Percentiles rank a stretch among this genome's conserved stretches.
Evolutionary conservation across 1,140 invertebrate species (phyloP).

Genomic region (Drosophila rufa): DNA sequence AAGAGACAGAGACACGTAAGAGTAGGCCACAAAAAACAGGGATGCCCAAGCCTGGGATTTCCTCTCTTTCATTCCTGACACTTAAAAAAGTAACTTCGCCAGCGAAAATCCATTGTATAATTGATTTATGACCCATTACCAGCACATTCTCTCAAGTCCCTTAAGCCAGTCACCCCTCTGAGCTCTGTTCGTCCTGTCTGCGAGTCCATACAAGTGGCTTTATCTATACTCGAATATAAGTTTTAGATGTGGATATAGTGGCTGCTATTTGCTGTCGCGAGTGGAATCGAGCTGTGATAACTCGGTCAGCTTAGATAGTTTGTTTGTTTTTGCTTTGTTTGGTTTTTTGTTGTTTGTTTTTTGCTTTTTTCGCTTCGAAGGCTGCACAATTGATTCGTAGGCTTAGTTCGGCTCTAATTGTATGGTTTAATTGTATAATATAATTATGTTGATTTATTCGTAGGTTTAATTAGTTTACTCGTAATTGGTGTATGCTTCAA

Average conservation of each 20-base stretch:
- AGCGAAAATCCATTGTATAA: neutral
- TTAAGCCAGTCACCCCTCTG: constrained; percentile 1
- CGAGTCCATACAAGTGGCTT: constrained; percentile 32
- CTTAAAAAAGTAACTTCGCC: neutral
- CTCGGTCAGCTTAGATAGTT: constrained; percentile 23
- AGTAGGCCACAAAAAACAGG: neutral
- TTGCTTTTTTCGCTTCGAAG: constrained; percentile 47
- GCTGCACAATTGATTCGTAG: constrained; percentile 64
- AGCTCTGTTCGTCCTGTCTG: constrained; percentile 16
- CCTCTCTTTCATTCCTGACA: neutral
- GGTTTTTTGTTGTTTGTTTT: neutral
- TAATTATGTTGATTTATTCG: constrained; percentile 48
- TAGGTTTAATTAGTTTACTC: constrained; percentile 56
- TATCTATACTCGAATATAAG: constrained; percentile 32
- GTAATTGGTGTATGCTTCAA: constrained; percentile 75
- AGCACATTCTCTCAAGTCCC: neutral
- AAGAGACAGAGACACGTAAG: neutral
- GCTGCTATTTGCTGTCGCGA: constrained; percentile 49
- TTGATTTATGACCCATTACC: constrained; percentile 9
- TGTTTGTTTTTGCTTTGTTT: constrained; percentile 3
- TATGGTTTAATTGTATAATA: constrained; percentile 43
- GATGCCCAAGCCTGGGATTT: too few species aligned
- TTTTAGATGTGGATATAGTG: constrained; percentile 35
- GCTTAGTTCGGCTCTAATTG: constrained; percentile 52
- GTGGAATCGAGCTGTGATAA: constrained; percentile 45